phyloP scores from a whole-genome alignment of 2,797 vertebrate species.

The Sparus aurata region DNA sequence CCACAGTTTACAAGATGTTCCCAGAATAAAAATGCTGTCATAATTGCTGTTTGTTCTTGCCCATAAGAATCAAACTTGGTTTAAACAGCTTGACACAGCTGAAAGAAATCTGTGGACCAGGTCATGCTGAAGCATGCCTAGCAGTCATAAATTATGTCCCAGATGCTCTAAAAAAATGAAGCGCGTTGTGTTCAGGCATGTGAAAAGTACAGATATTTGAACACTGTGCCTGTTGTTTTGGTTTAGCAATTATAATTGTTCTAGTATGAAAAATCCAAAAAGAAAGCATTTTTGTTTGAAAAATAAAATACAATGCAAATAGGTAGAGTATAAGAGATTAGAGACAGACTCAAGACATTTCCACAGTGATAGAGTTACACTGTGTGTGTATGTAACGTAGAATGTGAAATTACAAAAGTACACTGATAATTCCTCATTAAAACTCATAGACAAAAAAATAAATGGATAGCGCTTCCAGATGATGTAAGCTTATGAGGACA shows the following conservation, averaged over 20 bases:
- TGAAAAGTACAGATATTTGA: conserved; percentile 20
- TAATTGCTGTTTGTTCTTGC: not conserved
- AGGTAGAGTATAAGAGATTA: not conserved
- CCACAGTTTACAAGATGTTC: not conserved
- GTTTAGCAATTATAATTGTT: not conserved
- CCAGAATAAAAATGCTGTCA: not conserved
- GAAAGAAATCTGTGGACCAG: not conserved
- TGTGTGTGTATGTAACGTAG: too few relatives aligned
- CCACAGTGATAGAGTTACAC: not conserved
- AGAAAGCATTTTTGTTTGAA: not conserved
- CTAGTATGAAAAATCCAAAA: not conserved
- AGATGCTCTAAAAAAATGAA: conserved; percentile 38
- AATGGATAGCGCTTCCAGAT: too few relatives aligned
- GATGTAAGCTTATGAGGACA: too few relatives aligned
- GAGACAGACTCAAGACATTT: not conserved
- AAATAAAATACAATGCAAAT: not conserved
- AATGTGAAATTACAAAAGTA: not conserved
- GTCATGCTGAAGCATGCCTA: conserved; percentile 54
- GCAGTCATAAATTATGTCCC: conserved; percentile 39
- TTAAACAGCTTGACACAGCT: not conserved
- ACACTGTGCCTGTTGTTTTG: not conserved
- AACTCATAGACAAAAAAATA: too few relatives aligned
- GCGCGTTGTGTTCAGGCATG: conserved; percentile 51
- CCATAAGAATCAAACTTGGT: not conserved
- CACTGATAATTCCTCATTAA: not conserved